These are phyloP conservation scores for Sebastes vulpes DNA, from an alignment of 2,797 vertebrate species.

Conservation along the genomic window DNA sequence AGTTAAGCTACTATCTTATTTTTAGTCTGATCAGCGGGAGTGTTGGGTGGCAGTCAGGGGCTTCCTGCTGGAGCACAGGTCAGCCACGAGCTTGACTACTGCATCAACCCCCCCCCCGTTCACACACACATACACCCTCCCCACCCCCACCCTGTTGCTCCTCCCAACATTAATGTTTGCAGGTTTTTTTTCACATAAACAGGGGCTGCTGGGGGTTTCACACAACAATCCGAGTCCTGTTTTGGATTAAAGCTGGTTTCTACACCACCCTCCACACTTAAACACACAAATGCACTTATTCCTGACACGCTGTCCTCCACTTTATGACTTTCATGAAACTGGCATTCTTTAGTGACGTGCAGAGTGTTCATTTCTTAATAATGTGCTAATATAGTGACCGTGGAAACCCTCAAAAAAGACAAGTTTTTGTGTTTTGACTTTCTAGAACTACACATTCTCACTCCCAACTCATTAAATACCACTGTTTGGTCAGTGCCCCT, in stretches of 20 bases:
- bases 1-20: neutral
- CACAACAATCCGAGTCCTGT: constrained; percentile 71
- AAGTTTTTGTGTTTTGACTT: neutral
- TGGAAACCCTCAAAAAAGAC: neutral
- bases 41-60: constrained; percentile 16
- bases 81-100: constrained; percentile 45
- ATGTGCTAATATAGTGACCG: neutral
- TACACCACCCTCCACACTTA: neutral
- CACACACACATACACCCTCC: neutral
- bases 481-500: too few relatives aligned
- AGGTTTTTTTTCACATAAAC: constrained; percentile 69
- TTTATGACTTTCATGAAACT: neutral
- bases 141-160: constrained; percentile 9
- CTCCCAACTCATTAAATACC: too few relatives aligned
- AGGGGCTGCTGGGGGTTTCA: constrained; percentile 70
- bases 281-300: neutral
- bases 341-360: neutral
- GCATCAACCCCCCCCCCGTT: neutral
- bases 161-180: constrained; percentile 51
- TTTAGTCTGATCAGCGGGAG: constrained; percentile 46
- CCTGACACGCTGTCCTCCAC: constrained; percentile 10
- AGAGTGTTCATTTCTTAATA: neutral
- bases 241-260: constrained; percentile 64
- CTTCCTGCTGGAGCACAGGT: constrained; percentile 53
- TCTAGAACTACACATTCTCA: neutral